Evolutionary conservation across 2,797 vertebrate genomes (phyloP).

Genomic region (Hipposideros larvatus): DNA sequence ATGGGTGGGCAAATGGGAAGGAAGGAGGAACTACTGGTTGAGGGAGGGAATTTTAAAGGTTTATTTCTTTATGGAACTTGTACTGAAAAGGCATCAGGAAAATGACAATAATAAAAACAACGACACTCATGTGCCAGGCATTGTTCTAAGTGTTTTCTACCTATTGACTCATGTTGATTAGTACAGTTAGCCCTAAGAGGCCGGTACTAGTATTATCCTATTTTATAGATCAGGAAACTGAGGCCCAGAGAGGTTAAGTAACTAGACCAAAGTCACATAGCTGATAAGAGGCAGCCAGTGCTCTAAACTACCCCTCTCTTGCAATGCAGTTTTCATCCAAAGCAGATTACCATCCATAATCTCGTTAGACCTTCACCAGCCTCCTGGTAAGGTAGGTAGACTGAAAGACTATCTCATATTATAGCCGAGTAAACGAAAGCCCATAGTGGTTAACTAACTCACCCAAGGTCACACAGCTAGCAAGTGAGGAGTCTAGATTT

Average conservation of each 20-base stretch:
- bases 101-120: background rate
- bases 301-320: background rate
- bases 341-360: background rate
- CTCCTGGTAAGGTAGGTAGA: background rate
- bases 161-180: background rate
- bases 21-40: background rate
- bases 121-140: background rate
- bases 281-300: background rate
- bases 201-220: background rate
- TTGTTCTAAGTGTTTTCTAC: background rate
- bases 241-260: constrained; percentile 23
- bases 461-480: constrained; percentile 42
- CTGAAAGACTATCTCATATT: background rate
- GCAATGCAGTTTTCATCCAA: background rate
- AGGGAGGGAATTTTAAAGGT: constrained; percentile 53
- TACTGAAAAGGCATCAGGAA: background rate
- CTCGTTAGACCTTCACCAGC: background rate
- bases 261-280: constrained; percentile 12
- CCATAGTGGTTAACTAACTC: background rate
- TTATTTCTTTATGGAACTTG: constrained; percentile 44
- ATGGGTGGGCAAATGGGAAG: background rate
- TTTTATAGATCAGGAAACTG: constrained; percentile 39
- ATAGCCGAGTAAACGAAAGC: constrained; percentile 20
- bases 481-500: background rate
- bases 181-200: background rate